These are phyloP conservation scores for Hydra vulgaris DNA, from an alignment of 30 jellyfish, hydroid and myxozoan species.

Conservation along the genomic window DNA sequence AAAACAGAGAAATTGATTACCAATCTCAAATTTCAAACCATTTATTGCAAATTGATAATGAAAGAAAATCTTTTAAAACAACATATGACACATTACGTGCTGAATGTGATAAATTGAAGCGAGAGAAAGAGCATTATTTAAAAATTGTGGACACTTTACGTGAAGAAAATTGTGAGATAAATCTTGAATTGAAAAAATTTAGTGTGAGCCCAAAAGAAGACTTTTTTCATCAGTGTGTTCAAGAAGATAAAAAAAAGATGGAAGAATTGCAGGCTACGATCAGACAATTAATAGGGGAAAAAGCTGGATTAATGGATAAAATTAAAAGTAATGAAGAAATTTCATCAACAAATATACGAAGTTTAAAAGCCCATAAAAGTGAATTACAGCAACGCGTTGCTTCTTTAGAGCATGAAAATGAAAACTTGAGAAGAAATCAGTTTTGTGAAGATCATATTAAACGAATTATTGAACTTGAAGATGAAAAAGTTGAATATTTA, in stretches of 20 bases:
- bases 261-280: conserved; percentile 43
- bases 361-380: conserved; percentile 78
- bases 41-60: conserved; percentile 4
- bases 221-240: conserved; percentile 1
- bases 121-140: conserved; percentile 33
- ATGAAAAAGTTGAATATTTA: conserved; percentile 45
- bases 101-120: conserved; percentile 14
- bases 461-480: conserved; percentile 33
- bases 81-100: conserved; percentile 20
- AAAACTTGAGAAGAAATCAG: neutral
- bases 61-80: conserved; percentile 17
- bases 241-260: conserved; percentile 38
- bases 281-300: conserved; percentile 35
- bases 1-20: conserved; percentile 8
- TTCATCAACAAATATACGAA: conserved; percentile 42
- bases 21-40: conserved; percentile 22
- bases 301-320: conserved; percentile 24
- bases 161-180: conserved; percentile 43
- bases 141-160: conserved; percentile 37
- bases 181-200: conserved; percentile 21
- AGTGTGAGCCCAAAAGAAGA: conserved; percentile 30
- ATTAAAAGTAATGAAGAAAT: conserved; percentile 38
- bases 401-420: neutral
- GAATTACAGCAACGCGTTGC: conserved; percentile 49
- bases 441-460: neutral